Evolutionary conservation across 2,888 invertebrate species (phyloP), one percentile per base, ranked within the genome.

Genomic region (Dusona sp.): DNA sequence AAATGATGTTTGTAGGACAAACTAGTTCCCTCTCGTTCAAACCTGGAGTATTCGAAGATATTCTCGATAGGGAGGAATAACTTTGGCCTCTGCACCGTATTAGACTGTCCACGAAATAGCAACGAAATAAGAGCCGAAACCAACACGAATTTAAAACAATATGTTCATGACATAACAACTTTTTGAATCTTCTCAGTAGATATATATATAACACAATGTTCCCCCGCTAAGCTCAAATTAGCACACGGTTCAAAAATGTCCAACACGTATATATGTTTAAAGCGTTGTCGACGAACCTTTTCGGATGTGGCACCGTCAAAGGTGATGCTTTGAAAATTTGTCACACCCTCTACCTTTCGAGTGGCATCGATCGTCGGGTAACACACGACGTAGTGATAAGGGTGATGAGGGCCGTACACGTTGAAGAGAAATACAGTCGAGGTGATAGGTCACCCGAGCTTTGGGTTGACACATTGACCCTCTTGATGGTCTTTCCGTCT

Each of bases 401-500:
- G 13, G 51, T 61, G 54, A 45, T 29, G 64, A 83, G 67, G 61
- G 29, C 13, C 7, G 16, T 54, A 79, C 11, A 73, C 42, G n/a
- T 9, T 29, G 33, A 22, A 74, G 57, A 70, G n/a, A 64, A 38
- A 65, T 45, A 64, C 11, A 42, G 42, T 36, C 19, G 79, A 77
- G 86, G 75, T 80, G 86, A 86, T 80, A 68, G 83, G 86, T 83
- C 77, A 80, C 42, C 64, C 74, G 22, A 86, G 82, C 67, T 83
- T 86, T 80, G 42, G 77, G 83, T 86, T 83, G 85, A 83, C 83
- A 72, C 72, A 78, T 86, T 78, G 83, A 86, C 86, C 86, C 86
- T 86, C 86, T 86, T 68, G 77, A 79, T 51, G 72, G 13, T 77
- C 42, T 45, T 51, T 65, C 33, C 38, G 7, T 42, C 45, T 61